Conservation (phyloP, 2,888 invertebrate species). For the Pelosia muscerda region DNA sequence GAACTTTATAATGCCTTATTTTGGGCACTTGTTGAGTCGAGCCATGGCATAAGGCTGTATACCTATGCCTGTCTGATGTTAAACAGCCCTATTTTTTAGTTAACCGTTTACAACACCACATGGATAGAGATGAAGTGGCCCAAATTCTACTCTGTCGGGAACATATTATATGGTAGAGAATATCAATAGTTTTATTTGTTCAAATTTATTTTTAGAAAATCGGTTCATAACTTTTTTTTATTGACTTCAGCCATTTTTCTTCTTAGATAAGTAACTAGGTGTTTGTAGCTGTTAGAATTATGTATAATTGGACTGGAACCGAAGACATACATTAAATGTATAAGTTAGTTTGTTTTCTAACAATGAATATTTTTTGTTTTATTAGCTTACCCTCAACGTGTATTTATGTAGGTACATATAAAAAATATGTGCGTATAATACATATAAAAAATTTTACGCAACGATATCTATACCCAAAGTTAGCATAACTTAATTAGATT, state of each 20-base stretch:
- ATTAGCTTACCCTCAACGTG: background rate
- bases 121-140: too few species aligned
- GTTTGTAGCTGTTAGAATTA: background rate
- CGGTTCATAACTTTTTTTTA: background rate
- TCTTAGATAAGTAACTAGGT: background rate
- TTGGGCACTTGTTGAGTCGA: too few species aligned
- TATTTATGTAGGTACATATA: too few species aligned
- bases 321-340: conserved; percentile 15
- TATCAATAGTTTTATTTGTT: background rate
- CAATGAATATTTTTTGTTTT: conserved; percentile 1
- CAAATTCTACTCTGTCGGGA: too few species aligned
- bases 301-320: background rate
- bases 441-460: background rate
- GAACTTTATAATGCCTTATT: too few species aligned
- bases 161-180: too few species aligned
- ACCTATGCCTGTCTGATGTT: too few species aligned
- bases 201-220: too few species aligned
- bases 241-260: background rate
- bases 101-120: too few species aligned
- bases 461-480: background rate
- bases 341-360: conserved; percentile 6
- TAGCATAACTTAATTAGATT: too few species aligned
- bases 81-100: too few species aligned
- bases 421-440: background rate
- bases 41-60: too few species aligned